Evolutionary conservation across 2,113 vertebrate species (phyloP).

Genomic region (Sturnus vulgaris): DNA sequence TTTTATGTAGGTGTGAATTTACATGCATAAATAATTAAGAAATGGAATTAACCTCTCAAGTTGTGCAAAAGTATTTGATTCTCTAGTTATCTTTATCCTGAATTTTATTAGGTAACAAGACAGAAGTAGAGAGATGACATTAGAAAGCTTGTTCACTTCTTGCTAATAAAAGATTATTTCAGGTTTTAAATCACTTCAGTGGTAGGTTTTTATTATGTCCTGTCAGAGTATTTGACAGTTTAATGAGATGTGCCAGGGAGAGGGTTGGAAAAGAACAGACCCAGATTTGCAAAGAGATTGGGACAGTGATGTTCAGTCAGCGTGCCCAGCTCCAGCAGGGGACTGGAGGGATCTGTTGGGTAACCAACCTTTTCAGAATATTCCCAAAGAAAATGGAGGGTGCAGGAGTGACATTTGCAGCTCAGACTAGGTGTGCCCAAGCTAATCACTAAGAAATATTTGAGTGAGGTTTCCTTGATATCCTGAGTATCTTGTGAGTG

Average conservation of each 20-base stretch:
- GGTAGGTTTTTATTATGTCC: background rate
- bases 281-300: background rate
- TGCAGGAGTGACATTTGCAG: background rate
- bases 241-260: background rate
- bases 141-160: background rate
- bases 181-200: background rate
- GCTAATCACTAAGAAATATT: background rate
- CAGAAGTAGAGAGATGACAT: background rate
- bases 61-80: background rate
- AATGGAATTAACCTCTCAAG: background rate
- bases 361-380: background rate
- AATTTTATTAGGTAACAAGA: background rate
- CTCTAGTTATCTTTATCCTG: background rate
- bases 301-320: rapidly evolving
- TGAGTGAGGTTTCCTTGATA: background rate
- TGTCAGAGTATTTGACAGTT: background rate
- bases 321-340: background rate
- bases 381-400: rapidly evolving
- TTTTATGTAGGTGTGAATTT: background rate
- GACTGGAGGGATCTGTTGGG: background rate
- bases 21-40: background rate
- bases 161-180: constrained; percentile 1
- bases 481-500: background rate
- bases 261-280: background rate
- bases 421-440: rapidly evolving